Percentiles rank a stretch among this genome's conserved stretches.
Conservation (phyloP, 2,113 vertebrate genomes). For the Trochalopteron elliotii region DNA sequence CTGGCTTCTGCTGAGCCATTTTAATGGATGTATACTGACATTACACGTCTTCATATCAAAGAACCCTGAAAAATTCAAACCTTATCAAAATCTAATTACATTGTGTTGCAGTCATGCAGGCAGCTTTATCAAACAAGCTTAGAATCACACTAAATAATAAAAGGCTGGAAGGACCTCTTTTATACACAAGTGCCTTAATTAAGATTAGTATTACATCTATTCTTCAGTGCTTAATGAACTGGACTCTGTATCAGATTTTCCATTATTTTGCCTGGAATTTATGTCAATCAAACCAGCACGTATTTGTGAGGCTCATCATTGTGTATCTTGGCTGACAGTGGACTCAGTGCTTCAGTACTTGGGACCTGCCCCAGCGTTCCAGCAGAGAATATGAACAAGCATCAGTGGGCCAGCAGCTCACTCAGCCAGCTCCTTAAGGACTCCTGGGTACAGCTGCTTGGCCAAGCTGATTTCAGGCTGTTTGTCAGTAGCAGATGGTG, state of each 20-base stretch:
- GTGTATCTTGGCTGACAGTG: neutral
- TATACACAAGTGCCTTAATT: neutral
- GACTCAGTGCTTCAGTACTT: neutral
- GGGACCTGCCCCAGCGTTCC: neutral
- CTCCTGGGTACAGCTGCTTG: neutral
- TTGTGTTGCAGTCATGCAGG: neutral
- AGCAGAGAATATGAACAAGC: neutral
- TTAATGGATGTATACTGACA: neutral
- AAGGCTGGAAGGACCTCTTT: neutral
- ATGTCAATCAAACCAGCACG: neutral
- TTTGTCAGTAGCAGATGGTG: neutral
- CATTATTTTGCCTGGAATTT: neutral
- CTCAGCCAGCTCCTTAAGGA: neutral
- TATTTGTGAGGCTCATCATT: neutral
- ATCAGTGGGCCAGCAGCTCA: neutral
- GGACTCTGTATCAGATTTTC: slow-evolving; percentile 21
- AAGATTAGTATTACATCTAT: neutral
- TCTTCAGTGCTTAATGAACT: slow-evolving; percentile 2
- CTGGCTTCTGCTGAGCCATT: neutral
- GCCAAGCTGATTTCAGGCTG: slow-evolving; percentile 5
- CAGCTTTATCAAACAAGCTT: neutral
- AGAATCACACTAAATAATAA: neutral
- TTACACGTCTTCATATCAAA: neutral
- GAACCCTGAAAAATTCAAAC: neutral
- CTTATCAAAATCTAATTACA: neutral